Conservation (phyloP, 2,888 invertebrate species). For the Acanthosepion pharaonis region DNA sequence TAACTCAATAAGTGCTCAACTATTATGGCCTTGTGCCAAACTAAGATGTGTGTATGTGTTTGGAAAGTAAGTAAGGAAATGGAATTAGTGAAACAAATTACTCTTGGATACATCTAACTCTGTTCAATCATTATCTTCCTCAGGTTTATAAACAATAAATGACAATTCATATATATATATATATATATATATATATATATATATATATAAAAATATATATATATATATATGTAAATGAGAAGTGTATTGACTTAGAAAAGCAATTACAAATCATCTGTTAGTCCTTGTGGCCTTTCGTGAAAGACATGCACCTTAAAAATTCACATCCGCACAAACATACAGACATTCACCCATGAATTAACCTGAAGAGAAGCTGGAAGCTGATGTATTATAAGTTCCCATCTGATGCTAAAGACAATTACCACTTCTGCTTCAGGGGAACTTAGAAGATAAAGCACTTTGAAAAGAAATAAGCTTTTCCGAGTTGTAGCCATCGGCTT, state of each 20-base stretch:
- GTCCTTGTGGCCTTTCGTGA: background rate
- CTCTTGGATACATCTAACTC: no score
- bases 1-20: no score
- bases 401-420: background rate
- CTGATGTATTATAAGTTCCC: no score
- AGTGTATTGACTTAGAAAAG: no score
- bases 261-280: no score
- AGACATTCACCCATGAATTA: background rate
- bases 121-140: no score
- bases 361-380: background rate
- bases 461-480: background rate
- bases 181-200: background rate
- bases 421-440: background rate
- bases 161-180: background rate
- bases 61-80: no score
- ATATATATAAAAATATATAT: background rate
- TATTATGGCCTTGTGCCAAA: no score
- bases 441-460: background rate
- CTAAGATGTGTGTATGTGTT: no score
- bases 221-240: background rate
- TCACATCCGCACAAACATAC: no score
- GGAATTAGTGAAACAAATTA: no score
- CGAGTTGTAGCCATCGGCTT: background rate
- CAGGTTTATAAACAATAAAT: no score
- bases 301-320: background rate